Evolutionary conservation across 2,888 invertebrate genomes (phyloP).

Genomic region (Chrysomela aeneicollis): DNA sequence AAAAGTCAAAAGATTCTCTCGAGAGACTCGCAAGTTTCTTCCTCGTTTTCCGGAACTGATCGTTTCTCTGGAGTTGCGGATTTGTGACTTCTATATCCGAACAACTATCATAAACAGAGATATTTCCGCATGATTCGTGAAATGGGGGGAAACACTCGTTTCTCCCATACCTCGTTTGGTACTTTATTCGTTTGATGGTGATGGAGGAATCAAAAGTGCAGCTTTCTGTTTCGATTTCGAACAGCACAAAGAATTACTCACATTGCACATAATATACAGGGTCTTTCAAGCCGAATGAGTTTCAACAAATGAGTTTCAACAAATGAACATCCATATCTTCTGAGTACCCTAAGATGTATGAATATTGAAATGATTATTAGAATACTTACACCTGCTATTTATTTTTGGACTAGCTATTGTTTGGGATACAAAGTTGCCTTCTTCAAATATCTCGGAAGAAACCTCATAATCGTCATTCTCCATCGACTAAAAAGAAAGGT

Average conservation of each 20-base stretch:
- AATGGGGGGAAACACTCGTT: too few species aligned
- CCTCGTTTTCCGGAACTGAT: too few species aligned
- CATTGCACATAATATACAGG: too few species aligned
- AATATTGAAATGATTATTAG: too few species aligned
- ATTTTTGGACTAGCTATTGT: conserved; percentile 47
- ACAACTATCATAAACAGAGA: not conserved
- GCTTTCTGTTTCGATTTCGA: too few species aligned
- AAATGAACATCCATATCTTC: too few species aligned
- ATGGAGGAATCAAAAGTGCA: not conserved
- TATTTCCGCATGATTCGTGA: not conserved
- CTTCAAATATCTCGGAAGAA: conserved; percentile 77
- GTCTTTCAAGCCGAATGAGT: not conserved
- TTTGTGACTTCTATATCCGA: conserved; percentile 3
- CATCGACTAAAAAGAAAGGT: conserved; percentile 33
- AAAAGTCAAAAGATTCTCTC: not conserved
- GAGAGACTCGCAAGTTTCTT: not conserved
- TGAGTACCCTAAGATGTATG: too few species aligned
- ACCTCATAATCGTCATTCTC: conserved; percentile 59
- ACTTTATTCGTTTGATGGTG: too few species aligned
- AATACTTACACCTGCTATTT: conserved; percentile 56
- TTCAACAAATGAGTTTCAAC: not conserved
- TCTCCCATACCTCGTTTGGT: too few species aligned
- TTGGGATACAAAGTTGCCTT: conserved; percentile 70
- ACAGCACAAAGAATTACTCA: too few species aligned
- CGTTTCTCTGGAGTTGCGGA: not conserved